These are phyloP conservation scores for Meganola albula DNA, from an alignment of 2,888 invertebrate species.

Conservation along the genomic window DNA sequence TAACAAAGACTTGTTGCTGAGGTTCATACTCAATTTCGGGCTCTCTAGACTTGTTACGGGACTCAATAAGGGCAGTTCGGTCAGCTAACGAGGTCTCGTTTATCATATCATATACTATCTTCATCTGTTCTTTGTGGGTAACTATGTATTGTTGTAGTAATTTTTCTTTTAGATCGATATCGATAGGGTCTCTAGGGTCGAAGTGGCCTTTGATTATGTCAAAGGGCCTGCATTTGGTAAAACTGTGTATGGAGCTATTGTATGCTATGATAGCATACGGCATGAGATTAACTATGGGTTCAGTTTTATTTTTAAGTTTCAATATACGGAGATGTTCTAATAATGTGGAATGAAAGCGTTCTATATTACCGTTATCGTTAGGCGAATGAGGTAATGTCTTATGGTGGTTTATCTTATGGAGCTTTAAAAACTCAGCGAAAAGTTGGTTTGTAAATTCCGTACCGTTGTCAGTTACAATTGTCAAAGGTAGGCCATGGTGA, in stretches of 20 bases:
- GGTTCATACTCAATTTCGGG: too few species aligned
- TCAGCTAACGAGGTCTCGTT: too few species aligned
- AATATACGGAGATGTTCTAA: slow-evolving; percentile 12
- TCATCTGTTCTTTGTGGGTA: background rate
- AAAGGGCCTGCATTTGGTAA: background rate
- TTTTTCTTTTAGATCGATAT: background rate
- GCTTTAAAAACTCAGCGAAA: slow-evolving; percentile 11
- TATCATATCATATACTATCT: background rate
- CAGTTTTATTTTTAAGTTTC: slow-evolving; percentile 5
- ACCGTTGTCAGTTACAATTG: slow-evolving; percentile 7
- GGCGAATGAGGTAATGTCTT: slow-evolving; percentile 13
- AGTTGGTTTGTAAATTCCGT: slow-evolving; percentile 19
- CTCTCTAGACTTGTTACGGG: background rate
- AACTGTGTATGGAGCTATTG: background rate
- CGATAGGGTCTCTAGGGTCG: too few species aligned
- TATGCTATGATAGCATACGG: slow-evolving; percentile 4
- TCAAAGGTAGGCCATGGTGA: slow-evolving; percentile 11
- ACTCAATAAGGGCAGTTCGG: background rate
- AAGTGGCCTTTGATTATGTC: background rate
- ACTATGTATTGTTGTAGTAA: background rate
- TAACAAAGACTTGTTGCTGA: too few species aligned
- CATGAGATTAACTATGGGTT: slow-evolving; percentile 6
- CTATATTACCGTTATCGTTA: slow-evolving; percentile 3
- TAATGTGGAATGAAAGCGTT: slow-evolving; percentile 15
- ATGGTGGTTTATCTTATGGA: slow-evolving; percentile 19